These are phyloP conservation scores for Augochlora pura DNA, from an alignment of 1,140 invertebrate species.

Conservation along the genomic window DNA sequence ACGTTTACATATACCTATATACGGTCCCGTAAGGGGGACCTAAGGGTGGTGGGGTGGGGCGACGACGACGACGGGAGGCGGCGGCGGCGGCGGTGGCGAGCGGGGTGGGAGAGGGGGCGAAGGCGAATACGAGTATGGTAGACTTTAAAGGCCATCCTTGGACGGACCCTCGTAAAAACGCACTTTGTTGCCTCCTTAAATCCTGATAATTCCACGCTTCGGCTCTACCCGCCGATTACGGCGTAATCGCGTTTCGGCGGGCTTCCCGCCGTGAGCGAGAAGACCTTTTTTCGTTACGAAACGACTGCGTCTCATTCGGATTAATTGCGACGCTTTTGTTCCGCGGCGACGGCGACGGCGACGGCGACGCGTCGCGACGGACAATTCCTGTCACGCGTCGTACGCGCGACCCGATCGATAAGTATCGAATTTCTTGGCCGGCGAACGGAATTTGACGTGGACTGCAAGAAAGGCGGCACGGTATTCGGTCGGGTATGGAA, in stretches of 20 bases:
- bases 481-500: no score
- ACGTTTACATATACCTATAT: no score
- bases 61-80: not conserved
- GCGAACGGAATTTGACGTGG: not conserved
- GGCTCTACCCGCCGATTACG: conserved; percentile 64
- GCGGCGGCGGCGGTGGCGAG: no score
- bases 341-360: not conserved
- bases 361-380: not conserved
- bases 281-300: conserved; percentile 57
- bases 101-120: not conserved
- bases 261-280: conserved; percentile 48
- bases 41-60: not conserved
- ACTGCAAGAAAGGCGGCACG: not conserved
- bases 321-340: conserved; percentile 62
- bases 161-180: conserved; percentile 67
- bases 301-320: conserved; percentile 50
- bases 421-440: conserved; percentile 19
- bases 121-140: conserved; percentile 59
- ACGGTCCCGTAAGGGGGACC: no score
- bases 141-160: conserved; percentile 67
- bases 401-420: conserved; percentile 21
- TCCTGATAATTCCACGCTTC: conserved; percentile 69
- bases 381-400: conserved; percentile 14
- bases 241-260: conserved; percentile 64
- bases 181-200: conserved; percentile 69